Evolutionary conservation across 2,888 invertebrate species (phyloP).

Genomic region (Campoplex nolae): DNA sequence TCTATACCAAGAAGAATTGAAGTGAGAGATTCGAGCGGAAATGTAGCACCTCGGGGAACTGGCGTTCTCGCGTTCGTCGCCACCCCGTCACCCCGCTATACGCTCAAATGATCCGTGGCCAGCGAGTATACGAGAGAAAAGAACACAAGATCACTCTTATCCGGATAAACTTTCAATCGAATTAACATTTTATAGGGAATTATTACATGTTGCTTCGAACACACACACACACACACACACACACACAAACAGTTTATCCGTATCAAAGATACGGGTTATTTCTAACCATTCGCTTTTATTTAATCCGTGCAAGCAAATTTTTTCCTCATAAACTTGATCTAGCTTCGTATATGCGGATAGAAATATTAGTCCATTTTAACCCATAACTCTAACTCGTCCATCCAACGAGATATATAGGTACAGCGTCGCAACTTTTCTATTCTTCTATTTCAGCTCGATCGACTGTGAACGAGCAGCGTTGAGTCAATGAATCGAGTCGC

Average conservation of each 20-base stretch:
- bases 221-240: too few species aligned
- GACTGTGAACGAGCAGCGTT: slow-evolving; percentile 2
- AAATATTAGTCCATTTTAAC: not conserved
- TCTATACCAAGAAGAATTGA: slow-evolving; percentile 11
- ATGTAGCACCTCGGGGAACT: slow-evolving; percentile 54
- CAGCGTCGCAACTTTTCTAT: not conserved
- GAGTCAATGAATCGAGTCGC: slow-evolving; percentile 50
- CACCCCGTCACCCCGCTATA: not conserved
- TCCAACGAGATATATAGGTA: not conserved
- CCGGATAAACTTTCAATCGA: too few species aligned
- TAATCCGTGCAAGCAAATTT: too few species aligned
- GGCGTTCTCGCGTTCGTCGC: slow-evolving; percentile 6
- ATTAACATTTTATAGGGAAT: too few species aligned
- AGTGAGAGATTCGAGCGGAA: slow-evolving; percentile 56
- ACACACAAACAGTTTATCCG: too few species aligned
- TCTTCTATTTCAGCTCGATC: slow-evolving; percentile 29
- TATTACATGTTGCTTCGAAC: too few species aligned
- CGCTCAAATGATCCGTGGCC: slow-evolving; percentile 65
- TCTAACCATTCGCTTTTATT: too few species aligned
- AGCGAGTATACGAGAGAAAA: slow-evolving; percentile 15
- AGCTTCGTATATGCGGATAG: too few species aligned
- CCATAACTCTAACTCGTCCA: not conserved
- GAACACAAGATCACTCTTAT: slow-evolving; percentile 9
- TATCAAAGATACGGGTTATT: too few species aligned
- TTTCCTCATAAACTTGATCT: too few species aligned